phyloP scores from a whole-genome alignment of 1,140 invertebrate species.

The Heterodera carotae region DNA sequence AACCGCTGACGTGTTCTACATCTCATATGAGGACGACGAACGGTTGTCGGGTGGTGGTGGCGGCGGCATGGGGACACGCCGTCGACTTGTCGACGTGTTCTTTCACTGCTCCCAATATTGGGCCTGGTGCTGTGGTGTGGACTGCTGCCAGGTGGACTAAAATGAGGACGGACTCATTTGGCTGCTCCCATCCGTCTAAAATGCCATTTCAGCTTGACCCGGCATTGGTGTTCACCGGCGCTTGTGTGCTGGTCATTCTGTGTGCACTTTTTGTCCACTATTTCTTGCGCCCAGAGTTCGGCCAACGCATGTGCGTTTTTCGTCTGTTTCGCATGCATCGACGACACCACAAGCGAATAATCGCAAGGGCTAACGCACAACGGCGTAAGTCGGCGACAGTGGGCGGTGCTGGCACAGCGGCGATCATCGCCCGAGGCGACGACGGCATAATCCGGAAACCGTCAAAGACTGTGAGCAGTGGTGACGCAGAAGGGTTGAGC shows the following conservation, averaged over 20 bases:
- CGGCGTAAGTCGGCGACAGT: conserved; percentile 13
- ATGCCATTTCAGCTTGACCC: conserved; percentile 16
- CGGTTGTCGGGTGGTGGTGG: too few relatives aligned
- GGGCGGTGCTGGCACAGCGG: neutral
- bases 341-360: neutral
- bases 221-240: conserved; percentile 17
- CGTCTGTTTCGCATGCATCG: conserved; percentile 12
- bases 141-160: conserved; percentile 22
- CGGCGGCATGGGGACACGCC: neutral
- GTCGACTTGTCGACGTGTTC: conserved; percentile 12
- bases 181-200: too few relatives aligned
- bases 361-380: conserved; percentile 19
- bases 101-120: conserved; percentile 30
- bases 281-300: conserved; percentile 1
- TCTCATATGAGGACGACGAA: conserved; percentile 21
- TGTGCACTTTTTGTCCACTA: conserved; percentile 14
- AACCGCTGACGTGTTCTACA: conserved; percentile 18
- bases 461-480: neutral
- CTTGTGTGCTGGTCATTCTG: neutral
- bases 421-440: neutral
- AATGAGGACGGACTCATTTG: too few relatives aligned
- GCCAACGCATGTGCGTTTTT: conserved; percentile 11
- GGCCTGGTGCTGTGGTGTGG: conserved; percentile 28
- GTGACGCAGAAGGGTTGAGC: neutral
- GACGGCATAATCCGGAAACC: neutral